Conservation (phyloP, 1,140 invertebrate species). For the Euura saliciscinereae region DNA sequence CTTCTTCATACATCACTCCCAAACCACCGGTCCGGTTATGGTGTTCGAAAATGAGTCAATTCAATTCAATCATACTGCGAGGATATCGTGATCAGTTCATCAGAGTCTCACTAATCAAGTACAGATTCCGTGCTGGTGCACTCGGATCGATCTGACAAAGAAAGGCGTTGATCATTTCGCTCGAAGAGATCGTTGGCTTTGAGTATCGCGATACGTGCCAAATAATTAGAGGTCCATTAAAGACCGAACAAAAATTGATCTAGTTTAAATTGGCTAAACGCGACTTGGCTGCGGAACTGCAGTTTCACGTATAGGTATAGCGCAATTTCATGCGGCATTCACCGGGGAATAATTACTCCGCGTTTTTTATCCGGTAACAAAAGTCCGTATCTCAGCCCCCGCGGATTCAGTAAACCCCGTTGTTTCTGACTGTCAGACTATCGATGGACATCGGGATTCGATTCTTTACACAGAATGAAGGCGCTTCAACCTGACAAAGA, state of each 20-base stretch:
- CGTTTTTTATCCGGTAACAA: not conserved
- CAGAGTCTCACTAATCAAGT: not conserved
- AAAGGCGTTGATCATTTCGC: not conserved
- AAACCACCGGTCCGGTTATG: too few relatives aligned
- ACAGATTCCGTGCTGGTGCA: not conserved
- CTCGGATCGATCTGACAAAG: not conserved
- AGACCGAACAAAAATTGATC: not conserved
- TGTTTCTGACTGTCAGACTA: not conserved
- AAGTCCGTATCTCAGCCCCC: too few relatives aligned
- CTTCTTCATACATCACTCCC: too few relatives aligned
- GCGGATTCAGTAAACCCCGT: too few relatives aligned
- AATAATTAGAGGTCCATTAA: conserved; percentile 1
- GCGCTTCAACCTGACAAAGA: not conserved
- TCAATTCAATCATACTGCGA: too few relatives aligned
- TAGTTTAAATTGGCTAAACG: conserved; percentile 5
- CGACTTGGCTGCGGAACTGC: not conserved
- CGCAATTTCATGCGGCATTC: not conserved
- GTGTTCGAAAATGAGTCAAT: too few relatives aligned
- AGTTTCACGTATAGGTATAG: not conserved
- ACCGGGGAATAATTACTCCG: not conserved
- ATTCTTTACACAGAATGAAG: not conserved
- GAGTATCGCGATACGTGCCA: not conserved
- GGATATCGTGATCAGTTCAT: too few relatives aligned
- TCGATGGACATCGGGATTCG: not conserved
- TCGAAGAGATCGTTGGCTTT: not conserved